Evolutionary conservation across 2,797 vertebrate genomes (phyloP).

Genomic region (Xiphophorus birchmanni): DNA sequence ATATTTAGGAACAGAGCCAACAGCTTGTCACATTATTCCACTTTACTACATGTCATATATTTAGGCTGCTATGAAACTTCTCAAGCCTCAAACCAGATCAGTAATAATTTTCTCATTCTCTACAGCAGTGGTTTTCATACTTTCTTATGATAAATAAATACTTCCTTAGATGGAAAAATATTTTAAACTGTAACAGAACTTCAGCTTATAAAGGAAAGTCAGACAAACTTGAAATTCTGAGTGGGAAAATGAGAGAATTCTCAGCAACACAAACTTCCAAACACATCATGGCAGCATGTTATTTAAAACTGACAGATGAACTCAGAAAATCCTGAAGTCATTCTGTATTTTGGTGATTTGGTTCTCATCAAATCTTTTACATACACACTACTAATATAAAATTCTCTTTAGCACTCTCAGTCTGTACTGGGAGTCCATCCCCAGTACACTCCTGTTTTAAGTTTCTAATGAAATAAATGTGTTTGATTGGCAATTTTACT

Average conservation of each 20-base stretch:
- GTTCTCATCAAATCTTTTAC: neutral
- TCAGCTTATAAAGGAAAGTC: neutral
- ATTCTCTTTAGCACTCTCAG: neutral
- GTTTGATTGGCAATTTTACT: neutral
- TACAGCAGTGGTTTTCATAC: neutral
- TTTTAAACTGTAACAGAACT: neutral
- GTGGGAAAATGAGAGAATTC: neutral
- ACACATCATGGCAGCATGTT: neutral
- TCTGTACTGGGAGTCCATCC: neutral
- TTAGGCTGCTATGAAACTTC: too few relatives aligned
- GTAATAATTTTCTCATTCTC: neutral
- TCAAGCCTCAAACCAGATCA: neutral
- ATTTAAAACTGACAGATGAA: neutral
- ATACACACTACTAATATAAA: neutral
- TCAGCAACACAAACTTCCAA: neutral
- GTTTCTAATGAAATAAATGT: neutral
- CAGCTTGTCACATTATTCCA: neutral
- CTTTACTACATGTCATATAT: neutral
- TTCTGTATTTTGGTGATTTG: neutral
- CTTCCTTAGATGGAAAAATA: neutral
- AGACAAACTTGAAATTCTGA: neutral
- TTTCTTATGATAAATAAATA: neutral
- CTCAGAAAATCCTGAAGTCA: neutral
- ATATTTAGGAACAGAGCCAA: neutral
- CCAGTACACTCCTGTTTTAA: neutral